These are phyloP conservation scores for Heliconius sara DNA, from an alignment of 2,888 invertebrate genomes.

Conservation along the genomic window DNA sequence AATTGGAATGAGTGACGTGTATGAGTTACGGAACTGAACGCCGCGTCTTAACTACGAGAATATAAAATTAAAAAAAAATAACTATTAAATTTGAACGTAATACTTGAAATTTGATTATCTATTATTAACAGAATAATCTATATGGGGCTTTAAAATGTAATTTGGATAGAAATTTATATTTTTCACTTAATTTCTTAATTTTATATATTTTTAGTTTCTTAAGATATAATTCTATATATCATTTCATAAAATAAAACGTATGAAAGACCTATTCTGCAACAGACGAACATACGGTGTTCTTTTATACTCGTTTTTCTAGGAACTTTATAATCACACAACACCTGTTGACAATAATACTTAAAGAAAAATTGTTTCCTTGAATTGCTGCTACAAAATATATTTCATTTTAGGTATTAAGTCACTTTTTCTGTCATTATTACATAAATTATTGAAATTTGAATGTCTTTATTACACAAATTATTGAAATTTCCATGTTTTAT, in stretches of 20 bases:
- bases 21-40: not conserved
- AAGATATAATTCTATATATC: not conserved
- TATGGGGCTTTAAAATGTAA: not conserved
- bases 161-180: not conserved
- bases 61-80: too few relatives aligned
- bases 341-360: conserved; percentile 15
- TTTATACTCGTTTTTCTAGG: conserved; percentile 10
- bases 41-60: not conserved
- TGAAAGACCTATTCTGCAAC: not conserved
- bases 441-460: too few relatives aligned
- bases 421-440: not conserved
- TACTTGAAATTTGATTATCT: too few relatives aligned
- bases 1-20: not conserved
- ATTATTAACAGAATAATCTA: not conserved
- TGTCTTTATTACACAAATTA: too few relatives aligned
- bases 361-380: conserved; percentile 11
- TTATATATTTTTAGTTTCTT: too few relatives aligned
- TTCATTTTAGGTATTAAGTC: not conserved
- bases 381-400: not conserved
- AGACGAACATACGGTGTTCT: not conserved
- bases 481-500: too few relatives aligned
- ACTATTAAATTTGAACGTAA: too few relatives aligned
- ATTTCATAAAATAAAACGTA: not conserved
- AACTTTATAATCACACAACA: conserved; percentile 8
- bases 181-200: not conserved